These are phyloP conservation scores for Limnodromus scolopaceus DNA, from an alignment of 2,797 vertebrate species.

Conservation along the genomic window DNA sequence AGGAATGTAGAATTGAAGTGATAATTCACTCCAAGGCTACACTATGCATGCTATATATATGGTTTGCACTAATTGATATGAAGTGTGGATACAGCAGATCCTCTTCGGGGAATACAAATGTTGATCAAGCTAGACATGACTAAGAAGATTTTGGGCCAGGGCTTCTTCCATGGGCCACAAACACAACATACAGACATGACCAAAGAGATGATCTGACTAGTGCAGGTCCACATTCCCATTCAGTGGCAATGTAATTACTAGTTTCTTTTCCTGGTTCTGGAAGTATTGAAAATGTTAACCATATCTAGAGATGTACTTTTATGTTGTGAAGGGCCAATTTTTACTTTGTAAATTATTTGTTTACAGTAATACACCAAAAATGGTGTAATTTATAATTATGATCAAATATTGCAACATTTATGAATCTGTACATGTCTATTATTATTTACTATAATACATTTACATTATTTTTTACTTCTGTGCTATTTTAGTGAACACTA, in stretches of 20 bases:
- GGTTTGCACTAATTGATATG: neutral
- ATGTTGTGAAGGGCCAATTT: neutral
- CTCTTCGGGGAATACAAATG: neutral
- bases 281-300: neutral
- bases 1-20: neutral
- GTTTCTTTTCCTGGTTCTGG: neutral
- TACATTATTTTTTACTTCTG: neutral
- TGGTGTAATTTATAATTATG: neutral
- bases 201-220: neutral
- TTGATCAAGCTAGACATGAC: neutral
- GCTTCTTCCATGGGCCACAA: neutral
- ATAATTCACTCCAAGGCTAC: neutral
- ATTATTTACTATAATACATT: neutral
- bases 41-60: fast-evolving
- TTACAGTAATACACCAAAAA: neutral
- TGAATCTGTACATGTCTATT: neutral
- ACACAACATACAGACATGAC: neutral
- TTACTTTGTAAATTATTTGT: neutral
- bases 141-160: neutral
- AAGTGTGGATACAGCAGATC: neutral
- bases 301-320: neutral
- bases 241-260: neutral
- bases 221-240: neutral
- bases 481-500: constrained; percentile 53
- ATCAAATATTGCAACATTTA: neutral